phyloP scores from a whole-genome alignment of 2,888 invertebrate species.

The Lucinisca nassula region DNA sequence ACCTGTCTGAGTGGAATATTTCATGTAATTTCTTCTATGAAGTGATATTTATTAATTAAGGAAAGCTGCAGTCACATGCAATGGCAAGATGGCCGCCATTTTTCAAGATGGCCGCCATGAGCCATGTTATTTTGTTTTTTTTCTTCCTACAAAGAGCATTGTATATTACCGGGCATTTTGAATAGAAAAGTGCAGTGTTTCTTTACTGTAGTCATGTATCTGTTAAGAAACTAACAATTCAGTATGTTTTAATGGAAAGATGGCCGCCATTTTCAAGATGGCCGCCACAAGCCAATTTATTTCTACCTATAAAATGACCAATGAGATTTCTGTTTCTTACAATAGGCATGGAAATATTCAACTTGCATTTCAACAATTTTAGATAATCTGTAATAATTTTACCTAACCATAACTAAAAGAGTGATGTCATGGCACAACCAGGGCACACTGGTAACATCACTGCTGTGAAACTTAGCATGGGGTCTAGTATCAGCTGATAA shows the following conservation, averaged over 20 bases:
- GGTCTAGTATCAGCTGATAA: conserved; percentile 31
- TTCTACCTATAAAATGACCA: too few relatives aligned
- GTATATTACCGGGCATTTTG: too few relatives aligned
- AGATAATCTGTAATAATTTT: too few relatives aligned
- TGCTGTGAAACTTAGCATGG: conserved; percentile 54
- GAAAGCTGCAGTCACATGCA: background rate
- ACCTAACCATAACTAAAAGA: conserved; percentile 21
- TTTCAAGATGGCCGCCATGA: conserved; percentile 8
- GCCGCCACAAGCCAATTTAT: too few relatives aligned
- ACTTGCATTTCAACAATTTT: too few relatives aligned
- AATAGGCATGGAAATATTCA: too few relatives aligned
- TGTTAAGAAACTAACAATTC: too few relatives aligned
- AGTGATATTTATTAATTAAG: background rate
- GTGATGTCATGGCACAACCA: conserved; percentile 35
- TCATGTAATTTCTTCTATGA: background rate
- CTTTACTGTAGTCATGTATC: too few relatives aligned
- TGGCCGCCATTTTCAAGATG: too few relatives aligned
- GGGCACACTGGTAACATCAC: conserved; percentile 49
- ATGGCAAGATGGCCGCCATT: conserved; percentile 22
- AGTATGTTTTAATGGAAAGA: too few relatives aligned
- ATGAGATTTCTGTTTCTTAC: too few relatives aligned
- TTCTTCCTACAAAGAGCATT: background rate
- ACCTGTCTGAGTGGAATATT: background rate
- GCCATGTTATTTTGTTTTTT: background rate
- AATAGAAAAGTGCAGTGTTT: too few relatives aligned